These are phyloP conservation scores for Anthophora plumipes DNA, from an alignment of 2,888 invertebrate genomes.

Conservation along the genomic window DNA sequence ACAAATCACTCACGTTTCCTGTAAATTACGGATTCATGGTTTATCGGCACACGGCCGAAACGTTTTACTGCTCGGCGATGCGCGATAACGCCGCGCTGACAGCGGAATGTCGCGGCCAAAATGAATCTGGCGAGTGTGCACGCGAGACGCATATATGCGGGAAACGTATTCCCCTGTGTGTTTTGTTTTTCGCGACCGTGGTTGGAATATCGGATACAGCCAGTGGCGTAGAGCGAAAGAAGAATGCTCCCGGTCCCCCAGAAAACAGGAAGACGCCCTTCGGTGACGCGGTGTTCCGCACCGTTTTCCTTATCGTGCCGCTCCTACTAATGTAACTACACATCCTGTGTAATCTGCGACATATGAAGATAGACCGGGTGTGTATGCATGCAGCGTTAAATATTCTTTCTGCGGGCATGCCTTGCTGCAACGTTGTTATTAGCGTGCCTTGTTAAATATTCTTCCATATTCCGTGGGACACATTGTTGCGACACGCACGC, in stretches of 20 bases:
- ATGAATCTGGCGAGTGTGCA: slow-evolving; percentile 72
- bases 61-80: slow-evolving; percentile 72
- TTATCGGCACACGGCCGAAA: slow-evolving; percentile 69
- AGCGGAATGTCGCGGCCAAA: slow-evolving; percentile 70
- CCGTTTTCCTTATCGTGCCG: slow-evolving; percentile 5
- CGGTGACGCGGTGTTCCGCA: no score
- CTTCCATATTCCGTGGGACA: slow-evolving; percentile 27
- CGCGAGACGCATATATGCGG: slow-evolving; percentile 72
- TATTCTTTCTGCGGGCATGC: slow-evolving; percentile 29
- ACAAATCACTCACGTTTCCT: slow-evolving; percentile 74
- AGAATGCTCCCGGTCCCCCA: not conserved
- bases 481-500: slow-evolving; percentile 38
- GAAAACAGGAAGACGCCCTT: slow-evolving; percentile 5
- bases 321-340: slow-evolving; percentile 17
- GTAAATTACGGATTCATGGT: slow-evolving; percentile 75
- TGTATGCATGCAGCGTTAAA: slow-evolving; percentile 2
- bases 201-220: slow-evolving; percentile 64
- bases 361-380: slow-evolving; percentile 28
- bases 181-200: slow-evolving; percentile 68
- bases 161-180: slow-evolving; percentile 68
- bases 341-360: slow-evolving; percentile 17
- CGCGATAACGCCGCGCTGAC: slow-evolving; percentile 73
- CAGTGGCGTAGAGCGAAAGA: slow-evolving; percentile 60
- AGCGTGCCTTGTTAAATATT: slow-evolving; percentile 33
- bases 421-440: no score